Evolutionary conservation across 2,888 invertebrate genomes (phyloP), one percentile per base, ranked within the genome.

Genomic region (Dilophus febrilis): DNA sequence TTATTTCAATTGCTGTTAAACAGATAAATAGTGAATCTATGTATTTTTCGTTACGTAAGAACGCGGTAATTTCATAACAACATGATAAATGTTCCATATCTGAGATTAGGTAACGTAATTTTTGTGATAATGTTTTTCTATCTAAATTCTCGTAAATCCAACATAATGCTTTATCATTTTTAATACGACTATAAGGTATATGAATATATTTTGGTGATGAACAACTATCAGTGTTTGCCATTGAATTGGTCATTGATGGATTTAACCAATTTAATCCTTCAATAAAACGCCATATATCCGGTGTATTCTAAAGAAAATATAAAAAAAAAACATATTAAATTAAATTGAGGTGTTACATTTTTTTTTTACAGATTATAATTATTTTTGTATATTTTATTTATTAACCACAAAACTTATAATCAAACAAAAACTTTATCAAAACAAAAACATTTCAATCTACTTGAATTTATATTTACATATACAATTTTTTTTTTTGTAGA

Each of bases 21-120:
- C 75, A 76, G 29, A 74, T 68, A 31, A 76, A 59, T 3, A 72
- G 61, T 3, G 74, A 71, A 49, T 73, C 72, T 12, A 71, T 66
- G 53, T 72, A 71, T 42, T 64, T 60, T 46, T 68, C 65, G 51
- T 72, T 71, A 35, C 71, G 65, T 41, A 77, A 54, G 55, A 71
- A 76, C 14, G 77, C 72, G 52, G 65, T 61, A 37, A 66, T 53
- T 44, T 64, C 64, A 46, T 74, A 73, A 50, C 72, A 75, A 19
- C 65, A 61, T 31, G 65, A 57, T 35, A 77, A 53, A 50, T 77
- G 70, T 42, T 70, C 67, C 47, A 68, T 67, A 52, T 77, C 76
- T 2, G 71, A 68, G 14, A 76, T 57, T 35, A 77, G 56, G 64
- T 72, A 69, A 7, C 72, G 71, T 30, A 78, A 53, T 51, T 70